phyloP scores from a whole-genome alignment of 2,888 invertebrate genomes.

The Buathra laborator region DNA sequence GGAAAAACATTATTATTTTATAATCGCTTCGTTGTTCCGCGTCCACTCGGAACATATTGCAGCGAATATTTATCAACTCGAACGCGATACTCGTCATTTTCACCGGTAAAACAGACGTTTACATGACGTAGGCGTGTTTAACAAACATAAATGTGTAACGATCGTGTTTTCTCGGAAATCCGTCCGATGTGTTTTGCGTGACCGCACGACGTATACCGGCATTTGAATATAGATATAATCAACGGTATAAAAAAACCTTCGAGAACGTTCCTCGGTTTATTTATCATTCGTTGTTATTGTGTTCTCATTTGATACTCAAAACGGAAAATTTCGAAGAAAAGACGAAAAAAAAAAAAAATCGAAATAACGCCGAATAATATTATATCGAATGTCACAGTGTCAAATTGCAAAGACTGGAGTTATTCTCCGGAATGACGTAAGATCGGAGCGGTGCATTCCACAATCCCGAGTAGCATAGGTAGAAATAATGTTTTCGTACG shows the following conservation, averaged over 20 bases:
- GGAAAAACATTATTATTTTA: background rate
- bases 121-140: background rate
- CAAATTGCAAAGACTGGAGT: background rate
- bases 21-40: background rate
- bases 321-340: background rate
- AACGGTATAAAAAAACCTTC: constrained; percentile 9
- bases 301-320: background rate
- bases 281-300: too few species aligned
- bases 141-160: constrained; percentile 13
- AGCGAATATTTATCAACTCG: background rate
- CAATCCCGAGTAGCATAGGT: background rate
- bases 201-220: constrained; percentile 34
- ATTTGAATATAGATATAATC: constrained; percentile 29
- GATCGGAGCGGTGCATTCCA: background rate
- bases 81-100: constrained; percentile 8
- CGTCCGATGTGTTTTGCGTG: background rate
- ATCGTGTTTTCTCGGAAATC: constrained; percentile 11
- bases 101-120: background rate
- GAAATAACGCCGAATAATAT: background rate
- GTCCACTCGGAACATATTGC: background rate
- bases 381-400: background rate
- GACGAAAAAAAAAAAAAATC: background rate
- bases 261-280: constrained; percentile 35
- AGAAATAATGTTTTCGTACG: background rate
- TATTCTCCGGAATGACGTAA: constrained; percentile 3